phyloP scores from a whole-genome alignment of 1,140 invertebrate species.

The Aphidius gifuensis region DNA sequence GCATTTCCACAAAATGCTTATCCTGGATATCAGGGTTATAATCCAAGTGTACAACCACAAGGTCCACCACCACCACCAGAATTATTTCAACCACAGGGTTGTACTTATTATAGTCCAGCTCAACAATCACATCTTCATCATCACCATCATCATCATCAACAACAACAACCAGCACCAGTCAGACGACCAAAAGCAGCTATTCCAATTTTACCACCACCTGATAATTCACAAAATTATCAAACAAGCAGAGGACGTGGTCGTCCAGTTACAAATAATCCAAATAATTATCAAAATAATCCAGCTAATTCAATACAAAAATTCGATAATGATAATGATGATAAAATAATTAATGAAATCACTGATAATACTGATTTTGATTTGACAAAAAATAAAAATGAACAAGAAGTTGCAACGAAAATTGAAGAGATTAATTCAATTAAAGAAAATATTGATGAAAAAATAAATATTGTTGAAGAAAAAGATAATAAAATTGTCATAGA shows the following conservation, averaged over 20 bases:
- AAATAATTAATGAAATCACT: not conserved
- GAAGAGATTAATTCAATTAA: too few relatives aligned
- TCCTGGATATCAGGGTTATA: slow-evolving; percentile 50
- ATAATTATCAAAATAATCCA: not conserved
- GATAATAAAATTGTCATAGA: not conserved
- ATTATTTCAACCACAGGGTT: slow-evolving; percentile 58
- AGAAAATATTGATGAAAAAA: too few relatives aligned
- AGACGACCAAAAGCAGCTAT: slow-evolving; percentile 61
- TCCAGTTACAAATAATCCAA: not conserved
- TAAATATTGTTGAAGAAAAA: not conserved
- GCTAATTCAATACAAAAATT: not conserved
- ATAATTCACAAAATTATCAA: slow-evolving; percentile 41
- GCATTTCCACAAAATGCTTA: slow-evolving; percentile 47
- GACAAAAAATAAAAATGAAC: not conserved
- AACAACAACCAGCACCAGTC: slow-evolving; percentile 48
- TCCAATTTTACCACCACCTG: slow-evolving; percentile 62
- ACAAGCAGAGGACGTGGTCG: slow-evolving; percentile 33
- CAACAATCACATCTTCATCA: slow-evolving; percentile 41
- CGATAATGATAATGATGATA: not conserved
- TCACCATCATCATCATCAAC: slow-evolving; percentile 36
- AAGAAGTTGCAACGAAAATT: too few relatives aligned
- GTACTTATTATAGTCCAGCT: slow-evolving; percentile 57
- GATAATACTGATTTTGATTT: not conserved
- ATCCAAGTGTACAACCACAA: slow-evolving; percentile 42
- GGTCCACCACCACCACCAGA: slow-evolving; percentile 56